phyloP scores from a whole-genome alignment of 2,797 vertebrate genomes.

The Labroides dimidiatus region DNA sequence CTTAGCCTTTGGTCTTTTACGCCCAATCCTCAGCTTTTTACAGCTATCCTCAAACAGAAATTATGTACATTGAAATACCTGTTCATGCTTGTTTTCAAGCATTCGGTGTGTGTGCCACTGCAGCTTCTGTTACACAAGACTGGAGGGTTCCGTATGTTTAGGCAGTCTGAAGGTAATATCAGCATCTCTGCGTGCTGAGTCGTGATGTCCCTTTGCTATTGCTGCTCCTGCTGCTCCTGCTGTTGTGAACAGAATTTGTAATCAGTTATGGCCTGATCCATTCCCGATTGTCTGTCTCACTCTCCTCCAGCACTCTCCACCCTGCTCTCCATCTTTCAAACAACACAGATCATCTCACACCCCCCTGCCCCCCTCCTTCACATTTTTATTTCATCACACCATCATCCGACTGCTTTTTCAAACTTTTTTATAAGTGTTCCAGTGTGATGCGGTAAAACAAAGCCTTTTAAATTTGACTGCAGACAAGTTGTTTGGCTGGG shows the following conservation, averaged over 20 bases:
- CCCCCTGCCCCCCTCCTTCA: background rate
- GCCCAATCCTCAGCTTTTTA: background rate
- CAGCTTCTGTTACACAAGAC: constrained; percentile 24
- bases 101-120: background rate
- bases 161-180: constrained; percentile 59
- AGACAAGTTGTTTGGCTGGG: constrained; percentile 36
- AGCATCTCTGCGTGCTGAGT: constrained; percentile 64
- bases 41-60: background rate
- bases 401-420: constrained; percentile 43
- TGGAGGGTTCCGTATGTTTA: constrained; percentile 32
- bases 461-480: constrained; percentile 70
- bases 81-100: background rate
- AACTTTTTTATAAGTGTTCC: constrained; percentile 50
- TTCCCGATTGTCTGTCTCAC: constrained; percentile 38
- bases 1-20: constrained; percentile 32
- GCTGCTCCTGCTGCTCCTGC: constrained; percentile 58
- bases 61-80: background rate
- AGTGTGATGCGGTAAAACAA: constrained; percentile 63
- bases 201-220: constrained; percentile 59
- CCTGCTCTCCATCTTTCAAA: constrained; percentile 11
- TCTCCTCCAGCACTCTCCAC: constrained; percentile 10
- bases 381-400: background rate
- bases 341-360: background rate
- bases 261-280: constrained; percentile 61
- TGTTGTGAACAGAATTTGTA: constrained; percentile 70